A percentile compares a stretch with the other conserved stretches of the same genome.
Conservation (phyloP, 2,888 invertebrate genomes). For the Esperia sulphurella region DNA sequence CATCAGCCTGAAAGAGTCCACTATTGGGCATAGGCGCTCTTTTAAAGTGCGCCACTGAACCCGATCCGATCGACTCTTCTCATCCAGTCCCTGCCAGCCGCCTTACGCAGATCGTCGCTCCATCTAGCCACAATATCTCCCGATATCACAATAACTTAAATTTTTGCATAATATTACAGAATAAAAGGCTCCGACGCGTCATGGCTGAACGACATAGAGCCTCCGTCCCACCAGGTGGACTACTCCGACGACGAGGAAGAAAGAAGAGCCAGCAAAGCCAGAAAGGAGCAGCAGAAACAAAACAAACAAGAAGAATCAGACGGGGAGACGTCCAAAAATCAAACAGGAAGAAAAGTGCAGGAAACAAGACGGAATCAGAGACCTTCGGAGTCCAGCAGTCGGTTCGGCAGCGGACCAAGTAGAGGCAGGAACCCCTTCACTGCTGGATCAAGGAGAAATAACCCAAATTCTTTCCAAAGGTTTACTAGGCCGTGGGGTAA, state of each 20-base stretch:
- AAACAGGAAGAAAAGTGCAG: constrained; percentile 30
- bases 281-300: constrained; percentile 49
- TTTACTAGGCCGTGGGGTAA: constrained; percentile 39
- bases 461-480: constrained; percentile 37
- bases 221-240: constrained; percentile 85
- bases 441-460: constrained; percentile 40
- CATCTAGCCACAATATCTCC: too few species aligned
- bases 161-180: constrained; percentile 57
- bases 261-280: constrained; percentile 63
- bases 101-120: too few species aligned
- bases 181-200: constrained; percentile 93
- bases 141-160: neutral
- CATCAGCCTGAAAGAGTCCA: too few species aligned
- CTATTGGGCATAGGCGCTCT: too few species aligned
- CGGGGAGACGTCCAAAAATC: constrained; percentile 50
- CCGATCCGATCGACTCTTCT: too few species aligned
- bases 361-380: constrained; percentile 56
- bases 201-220: constrained; percentile 91
- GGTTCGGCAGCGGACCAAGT: constrained; percentile 60
- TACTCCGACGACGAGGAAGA: constrained; percentile 96
- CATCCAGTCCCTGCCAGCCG: too few species aligned
- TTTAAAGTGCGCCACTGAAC: too few species aligned
- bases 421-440: constrained; percentile 55
- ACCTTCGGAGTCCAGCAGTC: constrained; percentile 62
- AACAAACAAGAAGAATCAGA: constrained; percentile 35